phyloP scores from a whole-genome alignment of 1,140 invertebrate species.

The Anastrepha obliqua region DNA sequence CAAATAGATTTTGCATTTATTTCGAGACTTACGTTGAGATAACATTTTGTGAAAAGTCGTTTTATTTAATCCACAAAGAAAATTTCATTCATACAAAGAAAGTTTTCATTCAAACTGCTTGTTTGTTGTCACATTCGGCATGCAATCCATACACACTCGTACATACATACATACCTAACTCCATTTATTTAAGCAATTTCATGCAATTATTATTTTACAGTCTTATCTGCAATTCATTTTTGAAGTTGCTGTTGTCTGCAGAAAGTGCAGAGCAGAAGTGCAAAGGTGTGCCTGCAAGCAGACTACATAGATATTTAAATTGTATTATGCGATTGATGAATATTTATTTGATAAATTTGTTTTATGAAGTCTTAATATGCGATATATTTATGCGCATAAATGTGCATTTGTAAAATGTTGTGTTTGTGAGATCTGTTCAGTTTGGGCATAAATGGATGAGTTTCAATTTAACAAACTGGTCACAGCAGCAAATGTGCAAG shows the following conservation, averaged over 20 bases:
- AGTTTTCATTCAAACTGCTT: no score
- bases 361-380: no score
- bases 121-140: not conserved
- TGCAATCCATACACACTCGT: not conserved
- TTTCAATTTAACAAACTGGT: no score
- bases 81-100: no score
- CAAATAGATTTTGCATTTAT: not conserved
- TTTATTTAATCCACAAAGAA: no score
- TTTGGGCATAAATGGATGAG: no score
- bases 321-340: not conserved
- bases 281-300: not conserved
- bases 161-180: not conserved
- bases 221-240: not conserved
- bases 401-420: no score
- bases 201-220: not conserved
- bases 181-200: not conserved
- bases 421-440: no score
- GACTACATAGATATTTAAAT: not conserved
- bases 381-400: no score
- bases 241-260: not conserved
- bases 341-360: not conserved
- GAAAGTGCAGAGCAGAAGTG: not conserved
- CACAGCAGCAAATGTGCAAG: no score
- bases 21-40: not conserved
- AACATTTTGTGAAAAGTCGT: no score